These are phyloP conservation scores for Drosophila pseudotakahashii DNA, from an alignment of 2,888 invertebrate genomes.

Conservation along the genomic window DNA sequence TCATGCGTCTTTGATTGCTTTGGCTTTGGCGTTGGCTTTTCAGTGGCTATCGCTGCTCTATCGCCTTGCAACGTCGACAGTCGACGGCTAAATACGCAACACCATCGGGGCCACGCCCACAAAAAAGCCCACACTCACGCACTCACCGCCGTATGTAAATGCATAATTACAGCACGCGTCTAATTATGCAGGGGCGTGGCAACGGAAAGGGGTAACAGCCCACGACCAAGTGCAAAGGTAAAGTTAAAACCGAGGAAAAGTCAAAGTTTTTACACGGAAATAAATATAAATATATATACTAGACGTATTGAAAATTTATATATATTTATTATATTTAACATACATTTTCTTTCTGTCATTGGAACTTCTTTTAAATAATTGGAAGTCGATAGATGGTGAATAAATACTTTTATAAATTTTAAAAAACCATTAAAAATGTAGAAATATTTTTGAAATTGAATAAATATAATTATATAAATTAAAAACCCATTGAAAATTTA, in stretches of 20 bases:
- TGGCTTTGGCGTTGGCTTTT: constrained; percentile 8
- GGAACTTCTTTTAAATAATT: too few relatives aligned
- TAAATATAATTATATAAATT: too few relatives aligned
- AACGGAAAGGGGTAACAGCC: constrained; percentile 2
- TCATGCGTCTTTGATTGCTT: constrained; percentile 51
- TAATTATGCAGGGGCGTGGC: constrained; percentile 63
- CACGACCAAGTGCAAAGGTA: constrained; percentile 19
- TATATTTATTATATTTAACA: not conserved
- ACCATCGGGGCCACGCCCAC: constrained; percentile 59
- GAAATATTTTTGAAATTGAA: not conserved
- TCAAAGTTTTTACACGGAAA: constrained; percentile 8
- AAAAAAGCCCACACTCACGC: constrained; percentile 40
- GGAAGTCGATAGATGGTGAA: too few relatives aligned
- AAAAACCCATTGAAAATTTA: not conserved
- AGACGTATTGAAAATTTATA: not conserved
- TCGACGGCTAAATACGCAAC: constrained; percentile 47
- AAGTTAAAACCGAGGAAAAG: constrained; percentile 7
- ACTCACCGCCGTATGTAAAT: constrained; percentile 26
- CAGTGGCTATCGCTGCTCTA: constrained; percentile 28
- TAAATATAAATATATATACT: too few relatives aligned
- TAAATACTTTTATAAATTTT: too few relatives aligned
- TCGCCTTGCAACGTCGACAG: constrained; percentile 37
- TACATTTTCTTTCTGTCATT: too few relatives aligned
- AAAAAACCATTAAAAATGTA: not conserved
- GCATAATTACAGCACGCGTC: constrained; percentile 66